Base-by-base conservation (phyloP, 2,888 invertebrate species). In the Acanthosoma haemorrhoidale region DNA sequence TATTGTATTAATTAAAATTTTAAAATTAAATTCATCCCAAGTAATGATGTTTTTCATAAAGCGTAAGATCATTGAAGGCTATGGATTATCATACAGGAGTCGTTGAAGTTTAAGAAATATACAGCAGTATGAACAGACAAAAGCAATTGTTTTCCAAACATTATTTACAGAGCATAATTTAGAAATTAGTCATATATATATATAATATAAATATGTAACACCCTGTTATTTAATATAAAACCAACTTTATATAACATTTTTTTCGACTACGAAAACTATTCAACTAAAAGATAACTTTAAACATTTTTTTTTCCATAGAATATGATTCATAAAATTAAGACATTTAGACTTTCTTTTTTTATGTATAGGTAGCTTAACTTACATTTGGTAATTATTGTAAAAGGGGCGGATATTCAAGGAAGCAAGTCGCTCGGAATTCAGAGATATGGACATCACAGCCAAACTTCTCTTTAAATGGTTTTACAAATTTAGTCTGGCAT, bases 381-480 rank as follows among this genome's bases (percentile, higher is more conserved):
- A 21, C 3, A 13, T 43, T 21, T 21, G n/a, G 2, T 43, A 11
- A 32, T 32, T 32, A 32, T 32, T 32, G 9, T 32, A 39, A 15
- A 31, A 64, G 39, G 64, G 41, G 41, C 34, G 25, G 34, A 61
- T 32, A n/a, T n/a, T 34, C 2, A 61, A 25, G 34, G 21, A 38
- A 61, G 38, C 34, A 61, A 34, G 25, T 41, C 64, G 39, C 41
- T 59, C 31, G 39, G 29, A 25, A 39, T n/a, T 13, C 38, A 29
- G 41, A 64, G 64, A 64, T 41, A 64, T 64, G 64, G 64, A 64
- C 64, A 64, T 64, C 64, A 64, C 64, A 64, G 64, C 64, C 64
- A 31, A 25, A 64, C 38, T 39, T 39, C 64, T 64, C 39, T 38
- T 64, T 39, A 64, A 18, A 64, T 51, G 51, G 51, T 51, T 51